phyloP scores from a whole-genome alignment of 2,888 invertebrate species.

The Acrobasis suavella region DNA sequence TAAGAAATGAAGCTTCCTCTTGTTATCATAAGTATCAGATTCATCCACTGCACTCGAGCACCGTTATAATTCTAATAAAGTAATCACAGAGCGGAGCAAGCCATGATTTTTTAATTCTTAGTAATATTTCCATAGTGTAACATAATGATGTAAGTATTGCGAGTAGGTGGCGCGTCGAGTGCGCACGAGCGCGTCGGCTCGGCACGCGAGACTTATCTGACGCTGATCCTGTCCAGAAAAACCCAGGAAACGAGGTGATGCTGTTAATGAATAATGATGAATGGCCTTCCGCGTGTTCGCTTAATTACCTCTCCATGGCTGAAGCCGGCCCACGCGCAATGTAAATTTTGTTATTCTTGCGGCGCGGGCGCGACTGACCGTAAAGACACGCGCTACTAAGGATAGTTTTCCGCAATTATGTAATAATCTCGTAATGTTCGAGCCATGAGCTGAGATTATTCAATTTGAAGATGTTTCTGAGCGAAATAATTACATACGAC shows the following conservation, averaged over 20 bases:
- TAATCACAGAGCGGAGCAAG: constrained; percentile 51
- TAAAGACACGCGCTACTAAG: constrained; percentile 50
- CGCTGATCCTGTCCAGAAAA: constrained; percentile 54
- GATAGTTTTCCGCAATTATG: constrained; percentile 43
- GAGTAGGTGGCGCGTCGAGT: constrained; percentile 37
- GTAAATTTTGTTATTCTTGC: constrained; percentile 33
- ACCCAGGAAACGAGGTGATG: constrained; percentile 69
- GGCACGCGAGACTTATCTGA: constrained; percentile 55
- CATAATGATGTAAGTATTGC: constrained; percentile 62
- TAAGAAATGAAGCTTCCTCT: background rate
- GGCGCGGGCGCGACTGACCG: constrained; percentile 41
- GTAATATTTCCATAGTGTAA: constrained; percentile 48
- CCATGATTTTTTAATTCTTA: constrained; percentile 30
- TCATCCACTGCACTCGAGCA: constrained; percentile 24
- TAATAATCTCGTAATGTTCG: constrained; percentile 34
- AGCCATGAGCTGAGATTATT: constrained; percentile 31
- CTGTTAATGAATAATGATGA: constrained; percentile 69
- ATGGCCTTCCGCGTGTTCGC: constrained; percentile 66
- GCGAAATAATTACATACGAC: background rate
- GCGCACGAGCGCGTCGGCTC: constrained; percentile 61
- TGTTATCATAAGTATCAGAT: constrained; percentile 7
- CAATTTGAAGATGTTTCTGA: constrained; percentile 22
- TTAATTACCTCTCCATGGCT: constrained; percentile 55
- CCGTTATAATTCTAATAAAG: constrained; percentile 58
- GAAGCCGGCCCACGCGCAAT: constrained; percentile 27